A percentile compares a stretch with the other conserved stretches of the same genome.
These are phyloP conservation scores for Psettodes erumei DNA, from an alignment of 2,113 vertebrate genomes.

Conservation along the genomic window DNA sequence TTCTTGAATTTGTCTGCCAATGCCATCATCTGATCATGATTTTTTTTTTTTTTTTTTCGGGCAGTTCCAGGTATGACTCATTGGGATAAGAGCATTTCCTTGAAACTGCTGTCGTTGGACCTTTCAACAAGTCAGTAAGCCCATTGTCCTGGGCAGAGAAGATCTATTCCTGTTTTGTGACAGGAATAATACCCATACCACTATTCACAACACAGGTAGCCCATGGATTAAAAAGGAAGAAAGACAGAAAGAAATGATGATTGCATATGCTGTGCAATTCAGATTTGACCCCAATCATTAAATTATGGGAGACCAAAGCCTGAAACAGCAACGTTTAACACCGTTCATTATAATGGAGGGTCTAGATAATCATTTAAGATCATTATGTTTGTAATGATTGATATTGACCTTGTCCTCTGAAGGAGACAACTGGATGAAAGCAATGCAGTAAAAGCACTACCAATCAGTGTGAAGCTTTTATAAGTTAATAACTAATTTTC, in stretches of 20 bases:
- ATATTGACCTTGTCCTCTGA: slow-evolving; percentile 30
- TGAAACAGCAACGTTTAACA: slow-evolving; percentile 9
- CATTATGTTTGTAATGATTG: slow-evolving; percentile 34
- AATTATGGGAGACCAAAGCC: slow-evolving; percentile 21
- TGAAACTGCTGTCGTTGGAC: too few relatives aligned
- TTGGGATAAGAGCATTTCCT: background rate
- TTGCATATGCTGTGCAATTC: slow-evolving; percentile 22
- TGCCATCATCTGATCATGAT: too few relatives aligned
- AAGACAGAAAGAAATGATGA: slow-evolving; percentile 21
- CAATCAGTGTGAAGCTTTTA: background rate
- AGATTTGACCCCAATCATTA: slow-evolving; percentile 21
- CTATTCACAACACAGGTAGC: background rate
- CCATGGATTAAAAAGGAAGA: slow-evolving; percentile 1
- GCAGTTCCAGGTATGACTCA: background rate
- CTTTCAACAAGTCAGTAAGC: background rate
- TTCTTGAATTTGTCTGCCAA: too few relatives aligned
- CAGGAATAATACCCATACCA: too few relatives aligned
- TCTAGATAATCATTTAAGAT: slow-evolving; percentile 47
- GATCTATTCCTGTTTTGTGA: background rate
- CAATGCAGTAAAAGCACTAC: slow-evolving; percentile 11
- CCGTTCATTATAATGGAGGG: slow-evolving; percentile 22
- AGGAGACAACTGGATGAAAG: slow-evolving; percentile 13
- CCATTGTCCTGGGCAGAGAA: too few relatives aligned
- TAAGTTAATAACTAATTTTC: background rate
- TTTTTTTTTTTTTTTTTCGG: too few relatives aligned